Evolutionary conservation across 2,888 invertebrate species (phyloP).

Genomic region (Drosophila neoperkinsi): DNA sequence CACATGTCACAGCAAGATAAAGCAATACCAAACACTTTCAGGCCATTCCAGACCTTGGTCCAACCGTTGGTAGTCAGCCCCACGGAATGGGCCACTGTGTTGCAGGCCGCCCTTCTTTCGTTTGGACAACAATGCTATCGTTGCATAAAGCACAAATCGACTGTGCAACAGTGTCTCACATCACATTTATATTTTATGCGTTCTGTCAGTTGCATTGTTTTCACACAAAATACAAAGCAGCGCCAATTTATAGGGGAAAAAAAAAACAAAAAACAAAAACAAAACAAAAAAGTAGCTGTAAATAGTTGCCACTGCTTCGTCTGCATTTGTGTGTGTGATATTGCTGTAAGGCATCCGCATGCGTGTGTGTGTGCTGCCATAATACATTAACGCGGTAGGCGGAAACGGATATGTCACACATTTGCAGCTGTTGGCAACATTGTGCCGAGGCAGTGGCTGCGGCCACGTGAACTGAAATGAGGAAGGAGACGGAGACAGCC

Average conservation of each 20-base stretch:
- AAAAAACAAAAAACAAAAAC: neutral
- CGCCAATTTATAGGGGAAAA: conserved; percentile 42
- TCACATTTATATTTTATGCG: conserved; percentile 44
- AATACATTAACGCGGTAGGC: conserved; percentile 70
- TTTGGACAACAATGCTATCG: conserved; percentile 52
- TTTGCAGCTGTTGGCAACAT: conserved; percentile 73
- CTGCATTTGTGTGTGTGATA: conserved; percentile 5
- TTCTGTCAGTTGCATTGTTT: conserved; percentile 58
- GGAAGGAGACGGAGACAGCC: conserved; percentile 15
- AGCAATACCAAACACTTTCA: conserved; percentile 8
- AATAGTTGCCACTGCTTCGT: conserved; percentile 45
- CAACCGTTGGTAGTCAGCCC: neutral
- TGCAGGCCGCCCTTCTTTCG: neutral
- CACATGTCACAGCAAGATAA: conserved; percentile 12
- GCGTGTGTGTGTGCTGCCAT: conserved; percentile 33
- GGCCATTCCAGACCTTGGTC: conserved; percentile 12
- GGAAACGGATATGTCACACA: conserved; percentile 79
- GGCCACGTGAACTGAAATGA: neutral
- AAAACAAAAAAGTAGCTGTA: conserved; percentile 32
- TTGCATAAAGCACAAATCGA: conserved; percentile 13
- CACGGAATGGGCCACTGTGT: neutral
- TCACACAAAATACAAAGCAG: conserved; percentile 43
- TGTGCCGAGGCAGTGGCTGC: conserved; percentile 35
- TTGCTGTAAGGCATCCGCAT: neutral
- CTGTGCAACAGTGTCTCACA: conserved; percentile 13